phyloP scores from a whole-genome alignment of 2,113 vertebrate genomes.

The Rhinolophus sinicus region DNA sequence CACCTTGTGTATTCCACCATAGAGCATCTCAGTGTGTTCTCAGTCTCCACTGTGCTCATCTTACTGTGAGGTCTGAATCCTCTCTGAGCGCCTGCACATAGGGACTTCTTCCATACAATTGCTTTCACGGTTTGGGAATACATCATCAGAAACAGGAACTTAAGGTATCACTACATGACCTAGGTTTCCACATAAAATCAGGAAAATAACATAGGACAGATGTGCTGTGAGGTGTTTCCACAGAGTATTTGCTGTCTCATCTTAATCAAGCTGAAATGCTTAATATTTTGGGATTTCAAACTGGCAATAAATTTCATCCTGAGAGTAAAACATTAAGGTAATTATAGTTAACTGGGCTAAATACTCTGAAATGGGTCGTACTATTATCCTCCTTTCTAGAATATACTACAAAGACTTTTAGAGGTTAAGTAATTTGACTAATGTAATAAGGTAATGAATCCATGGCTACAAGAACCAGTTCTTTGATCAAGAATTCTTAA shows the following conservation, averaged over 20 bases:
- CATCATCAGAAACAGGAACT: neutral
- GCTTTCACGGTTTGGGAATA: neutral
- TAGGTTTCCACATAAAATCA: neutral
- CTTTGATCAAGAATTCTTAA: neutral
- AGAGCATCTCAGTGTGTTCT: neutral
- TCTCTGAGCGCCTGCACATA: neutral
- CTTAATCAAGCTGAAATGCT: neutral
- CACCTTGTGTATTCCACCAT: neutral
- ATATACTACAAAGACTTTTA: neutral
- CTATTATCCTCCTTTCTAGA: neutral
- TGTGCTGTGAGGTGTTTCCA: neutral
- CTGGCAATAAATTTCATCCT: neutral
- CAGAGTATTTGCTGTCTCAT: neutral
- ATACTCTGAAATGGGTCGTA: neutral
- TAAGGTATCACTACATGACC: neutral
- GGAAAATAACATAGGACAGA: neutral
- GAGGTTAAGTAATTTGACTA: neutral
- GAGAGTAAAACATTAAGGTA: neutral
- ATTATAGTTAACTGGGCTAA: neutral
- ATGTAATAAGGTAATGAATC: neutral
- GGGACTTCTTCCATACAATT: neutral
- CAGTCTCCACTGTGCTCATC: neutral
- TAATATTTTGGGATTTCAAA: slow-evolving; percentile 4
- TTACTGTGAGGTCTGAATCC: neutral
- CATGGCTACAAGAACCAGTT: neutral